phyloP scores from a whole-genome alignment of 2,797 vertebrate species.

The Chiroxiphia lanceolata region DNA sequence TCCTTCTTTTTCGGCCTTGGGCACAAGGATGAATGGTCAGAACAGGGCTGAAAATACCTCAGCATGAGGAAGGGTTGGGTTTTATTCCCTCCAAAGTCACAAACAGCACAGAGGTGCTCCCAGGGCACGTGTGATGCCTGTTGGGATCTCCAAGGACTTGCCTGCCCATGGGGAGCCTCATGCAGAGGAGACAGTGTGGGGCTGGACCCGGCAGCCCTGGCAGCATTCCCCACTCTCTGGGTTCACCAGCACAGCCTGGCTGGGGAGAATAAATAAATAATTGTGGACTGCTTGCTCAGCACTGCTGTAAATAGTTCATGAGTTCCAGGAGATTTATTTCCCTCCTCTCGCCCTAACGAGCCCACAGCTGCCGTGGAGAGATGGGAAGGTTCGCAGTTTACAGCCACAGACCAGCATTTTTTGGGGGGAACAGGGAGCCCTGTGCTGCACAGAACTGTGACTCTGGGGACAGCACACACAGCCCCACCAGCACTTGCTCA shows the following conservation, averaged over 20 bases:
- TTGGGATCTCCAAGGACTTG: neutral
- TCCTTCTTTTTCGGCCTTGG: neutral
- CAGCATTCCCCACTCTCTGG: neutral
- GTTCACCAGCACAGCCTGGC: neutral
- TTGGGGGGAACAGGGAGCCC: neutral
- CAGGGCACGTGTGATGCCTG: neutral
- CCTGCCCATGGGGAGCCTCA: neutral
- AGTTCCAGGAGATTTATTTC: slow-evolving; percentile 24
- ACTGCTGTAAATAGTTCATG: slow-evolving; percentile 27
- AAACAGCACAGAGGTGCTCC: neutral
- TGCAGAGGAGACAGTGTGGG: accelerated
- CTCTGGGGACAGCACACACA: neutral
- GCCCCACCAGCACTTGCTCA: accelerated
- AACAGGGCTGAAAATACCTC: neutral
- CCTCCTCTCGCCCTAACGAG: neutral
- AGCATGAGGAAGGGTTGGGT: neutral
- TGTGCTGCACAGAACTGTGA: accelerated
- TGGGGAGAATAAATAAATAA: slow-evolving; percentile 36
- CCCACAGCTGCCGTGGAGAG: neutral
- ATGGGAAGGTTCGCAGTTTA: neutral
- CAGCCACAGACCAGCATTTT: accelerated
- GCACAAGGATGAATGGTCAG: neutral
- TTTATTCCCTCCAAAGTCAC: neutral
- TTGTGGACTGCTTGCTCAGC: slow-evolving; percentile 12
- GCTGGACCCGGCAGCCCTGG: neutral